Evolutionary conservation across 2,888 invertebrate species (phyloP), one percentile per base, ranked within the genome.

Genomic region (Cheilosia variabilis): DNA sequence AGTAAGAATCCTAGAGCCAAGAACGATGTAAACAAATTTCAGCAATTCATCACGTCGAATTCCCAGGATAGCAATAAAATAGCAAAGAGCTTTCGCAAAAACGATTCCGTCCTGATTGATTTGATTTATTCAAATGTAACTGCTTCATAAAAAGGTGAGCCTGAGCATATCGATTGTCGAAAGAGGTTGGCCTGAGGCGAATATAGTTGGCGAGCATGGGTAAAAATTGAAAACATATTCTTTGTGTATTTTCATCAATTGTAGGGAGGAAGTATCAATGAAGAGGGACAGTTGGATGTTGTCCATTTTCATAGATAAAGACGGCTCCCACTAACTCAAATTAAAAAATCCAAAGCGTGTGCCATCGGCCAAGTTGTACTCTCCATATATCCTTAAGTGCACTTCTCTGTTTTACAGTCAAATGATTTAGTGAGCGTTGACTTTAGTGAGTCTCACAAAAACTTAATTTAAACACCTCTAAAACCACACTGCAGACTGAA

Each of bases 101-200:
- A 84, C 84, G 79, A 80, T 80, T 84, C 79, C 75, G 65, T 50
- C 66, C 76, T 80, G 81, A 81, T 86, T 81, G 86, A 86, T 86
- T 86, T 86, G 86, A 81, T 86, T 86, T 86, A 86, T 81, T 86
- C 71, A 76, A 86, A 86, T 86, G 86, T 81, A 66, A 81, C 76
- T 77, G 73, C 76, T 71, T 34, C 62, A 66, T 76, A 80, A 84
- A 80, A 86, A 81, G 80, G 65, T 84, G 71, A 72, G 65, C 47
- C 60, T 84, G 71, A 72, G 65, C 47, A 47, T 72, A 79, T 79
- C 79, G 79, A 65, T 79, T 62, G 53, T 34, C 17, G 34, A 19
- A 13, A 1, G 13, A 37, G 4, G 13, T 37, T 10, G 10, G 10
- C 34, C 3, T 3, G 3, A 13, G 37, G 1, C 13, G 37, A 13